Base-by-base conservation (phyloP, 2,888 invertebrate species). In the Tetheella fluctuosa region DNA sequence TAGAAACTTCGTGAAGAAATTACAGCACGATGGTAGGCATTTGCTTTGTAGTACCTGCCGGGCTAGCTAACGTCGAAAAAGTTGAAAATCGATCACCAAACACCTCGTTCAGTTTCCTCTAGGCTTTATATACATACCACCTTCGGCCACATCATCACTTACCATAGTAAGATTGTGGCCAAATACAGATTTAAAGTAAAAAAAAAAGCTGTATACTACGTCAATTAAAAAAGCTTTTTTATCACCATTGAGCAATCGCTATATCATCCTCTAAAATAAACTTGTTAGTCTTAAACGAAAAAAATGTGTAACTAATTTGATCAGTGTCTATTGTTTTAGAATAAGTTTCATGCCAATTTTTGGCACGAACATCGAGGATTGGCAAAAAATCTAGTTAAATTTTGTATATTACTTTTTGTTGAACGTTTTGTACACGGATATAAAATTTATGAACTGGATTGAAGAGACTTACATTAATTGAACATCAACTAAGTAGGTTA, bases 281-380 rank as follows among this genome's bases (percentile, higher is more conserved):
- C 57, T 54, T 52, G 56, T 60, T 62, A 57, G 60, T 54, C 58
- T 61, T 56, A 54, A 58, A 58, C 37, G 23, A 23, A 58, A 67
- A 58, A 72, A 70, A 10, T 52, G 63, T 69, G 70, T 57, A 67
- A 64, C 76, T 20, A 73, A 79, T 73, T 59, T 70, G 69, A 78
- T 78, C 64, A 71, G 61, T 59, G 59, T 54, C 65, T 60, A 69
- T 76, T 75, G 70, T 74, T 71, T 75, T 67, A 68, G 59, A 61
- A 67, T 71, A 69, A 64, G 67, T 52, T 61, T 64, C 65, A 65
- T 57, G 55, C 61, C 63, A 68, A 59, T 59, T 64, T 63, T 61
- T 67, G 62, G 65, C 64, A 67, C 64, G 65, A 61, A 30, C 39
- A 37, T 54, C 30, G n/a, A 28, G 53, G 48, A 10, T 59, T 23